Conservation (phyloP, 2,113 vertebrate species). For the human region GRCh38 chr9:101135501-101136000, state of each 20-base stretch:
- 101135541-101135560: slow-evolving; percentile 2
- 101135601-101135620: background rate
- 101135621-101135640: background rate
- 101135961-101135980: background rate
- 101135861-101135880: background rate
- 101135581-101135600: background rate
- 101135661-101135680: background rate
- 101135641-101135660: background rate
- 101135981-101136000: background rate
- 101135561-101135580: background rate
- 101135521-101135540: background rate
- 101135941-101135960: background rate
- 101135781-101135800: background rate
- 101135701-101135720: background rate
- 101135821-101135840: background rate
- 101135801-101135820: background rate
- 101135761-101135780: background rate
- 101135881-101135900: background rate
- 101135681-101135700: background rate
- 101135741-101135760: background rate
- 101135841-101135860: background rate
- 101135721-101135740: background rate
- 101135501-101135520: background rate
- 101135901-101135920: background rate
- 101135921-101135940: background rate